These are phyloP conservation scores for Charadrius vociferus DNA, from an alignment of 2,113 vertebrate species.

Conservation along the genomic window DNA sequence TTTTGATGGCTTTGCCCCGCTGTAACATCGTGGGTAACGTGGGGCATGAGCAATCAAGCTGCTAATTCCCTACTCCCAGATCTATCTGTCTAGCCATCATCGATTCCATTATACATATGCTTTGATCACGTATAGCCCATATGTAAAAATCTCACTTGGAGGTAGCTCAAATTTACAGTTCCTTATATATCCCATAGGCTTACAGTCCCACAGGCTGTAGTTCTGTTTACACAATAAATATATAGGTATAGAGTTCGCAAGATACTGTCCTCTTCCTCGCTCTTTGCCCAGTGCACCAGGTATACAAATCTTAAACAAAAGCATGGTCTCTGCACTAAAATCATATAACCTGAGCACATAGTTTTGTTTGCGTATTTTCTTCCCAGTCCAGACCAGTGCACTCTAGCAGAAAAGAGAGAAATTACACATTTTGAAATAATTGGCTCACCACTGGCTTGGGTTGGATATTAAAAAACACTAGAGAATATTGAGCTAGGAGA, in stretches of 20 bases:
- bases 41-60: background rate
- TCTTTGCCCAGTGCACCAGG: background rate
- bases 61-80: background rate
- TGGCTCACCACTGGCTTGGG: background rate
- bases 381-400: background rate
- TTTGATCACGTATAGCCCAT: background rate
- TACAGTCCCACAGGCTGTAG: background rate
- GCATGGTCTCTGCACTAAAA: background rate
- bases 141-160: background rate
- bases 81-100: background rate
- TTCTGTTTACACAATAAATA: background rate
- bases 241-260: background rate
- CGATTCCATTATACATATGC: background rate
- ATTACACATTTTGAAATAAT: background rate
- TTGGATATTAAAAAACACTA: background rate
- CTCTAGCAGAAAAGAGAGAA: background rate
- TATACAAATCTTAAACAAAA: background rate
- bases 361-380: background rate
- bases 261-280: background rate
- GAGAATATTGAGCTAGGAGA: background rate
- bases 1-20: fast-evolving
- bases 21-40: fast-evolving
- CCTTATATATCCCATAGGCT: background rate
- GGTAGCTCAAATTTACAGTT: background rate
- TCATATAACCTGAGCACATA: background rate